Evolutionary conservation across 2,113 vertebrate species (phyloP), one percentile per base, ranked within the genome.

Genomic region (Plestiodon gilberti): DNA sequence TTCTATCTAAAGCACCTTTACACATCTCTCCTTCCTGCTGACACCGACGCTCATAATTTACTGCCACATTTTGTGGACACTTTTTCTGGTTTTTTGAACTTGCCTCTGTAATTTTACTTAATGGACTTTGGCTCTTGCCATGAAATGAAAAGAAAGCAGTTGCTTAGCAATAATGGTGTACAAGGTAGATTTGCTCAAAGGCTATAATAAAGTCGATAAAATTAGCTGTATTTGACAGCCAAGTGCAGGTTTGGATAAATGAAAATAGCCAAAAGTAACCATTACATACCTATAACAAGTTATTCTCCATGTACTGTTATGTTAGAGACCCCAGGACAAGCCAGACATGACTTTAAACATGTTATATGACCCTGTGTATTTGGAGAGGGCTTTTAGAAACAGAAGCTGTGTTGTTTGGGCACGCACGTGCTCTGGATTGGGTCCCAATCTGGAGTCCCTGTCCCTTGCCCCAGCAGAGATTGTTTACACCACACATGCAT

Each of bases 1-100:
- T 86, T 0, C 0, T 2, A 89, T 81, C 73, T 40, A 84, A 10
- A 35, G 78, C 43, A 61, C 74, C 1, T 0, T 57, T 65, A 61
- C 11, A 6, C 25, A 48, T 67, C 18, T 22, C 14, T 82, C 40
- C 30, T 35, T 55, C 48, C 83, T 91, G 38, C 57, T 91, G 73
- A 78, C 89, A 91, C 82, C 35, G 70, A 25, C 15, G 78, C 35
- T 64, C 61, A 30, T 62, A 35, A 62, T 89, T 89, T 81, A 22
- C 23, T 22, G 30, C 23, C 43, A 67, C 17, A 22, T 55, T 65
- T 84, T 77, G 2, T 4, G 30, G 20, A 23, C 6, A 33, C 14
- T 17, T 57, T 38, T 57, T 67, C 17, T 40, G 20, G 15, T 9
- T 59, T 57, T 70, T 40, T 40, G 33, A 28, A 35, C 43, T 78